These are phyloP conservation scores for Athrips mouffetella DNA, from an alignment of 2,888 invertebrate species.

Conservation along the genomic window DNA sequence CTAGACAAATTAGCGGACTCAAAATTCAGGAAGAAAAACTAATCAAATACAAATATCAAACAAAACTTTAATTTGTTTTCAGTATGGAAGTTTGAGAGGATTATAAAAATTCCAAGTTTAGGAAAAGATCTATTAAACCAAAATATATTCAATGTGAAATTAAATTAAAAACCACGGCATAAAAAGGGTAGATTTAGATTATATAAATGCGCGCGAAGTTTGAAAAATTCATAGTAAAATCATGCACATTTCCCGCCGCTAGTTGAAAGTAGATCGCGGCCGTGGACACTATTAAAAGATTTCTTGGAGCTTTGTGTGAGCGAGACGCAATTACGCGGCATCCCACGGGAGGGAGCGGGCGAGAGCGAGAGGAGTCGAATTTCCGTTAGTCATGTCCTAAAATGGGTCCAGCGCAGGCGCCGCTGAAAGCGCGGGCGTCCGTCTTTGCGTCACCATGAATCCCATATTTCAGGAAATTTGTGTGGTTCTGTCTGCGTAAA, in stretches of 20 bases:
- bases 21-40: neutral
- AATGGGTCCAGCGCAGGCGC: constrained; percentile 82
- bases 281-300: constrained; percentile 80
- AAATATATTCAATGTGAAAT: too few species aligned
- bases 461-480: constrained; percentile 74
- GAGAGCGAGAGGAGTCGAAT: constrained; percentile 79
- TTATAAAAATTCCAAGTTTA: too few species aligned
- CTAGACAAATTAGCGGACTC: constrained; percentile 11
- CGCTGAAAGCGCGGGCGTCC: constrained; percentile 77
- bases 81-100: too few species aligned
- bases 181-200: constrained; percentile 13
- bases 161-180: neutral
- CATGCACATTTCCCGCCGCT: constrained; percentile 71
- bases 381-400: constrained; percentile 85
- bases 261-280: constrained; percentile 78
- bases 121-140: too few species aligned
- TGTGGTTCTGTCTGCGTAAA: constrained; percentile 51
- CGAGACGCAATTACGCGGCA: constrained; percentile 58
- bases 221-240: constrained; percentile 46
- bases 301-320: constrained; percentile 77
- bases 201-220: constrained; percentile 39
- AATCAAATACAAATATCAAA: neutral
- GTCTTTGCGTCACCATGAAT: constrained; percentile 73
- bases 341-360: constrained; percentile 71
- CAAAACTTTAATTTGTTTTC: too few species aligned